Conservation (phyloP, 2,888 invertebrate genomes). For the Chaitophorus viminalis region DNA sequence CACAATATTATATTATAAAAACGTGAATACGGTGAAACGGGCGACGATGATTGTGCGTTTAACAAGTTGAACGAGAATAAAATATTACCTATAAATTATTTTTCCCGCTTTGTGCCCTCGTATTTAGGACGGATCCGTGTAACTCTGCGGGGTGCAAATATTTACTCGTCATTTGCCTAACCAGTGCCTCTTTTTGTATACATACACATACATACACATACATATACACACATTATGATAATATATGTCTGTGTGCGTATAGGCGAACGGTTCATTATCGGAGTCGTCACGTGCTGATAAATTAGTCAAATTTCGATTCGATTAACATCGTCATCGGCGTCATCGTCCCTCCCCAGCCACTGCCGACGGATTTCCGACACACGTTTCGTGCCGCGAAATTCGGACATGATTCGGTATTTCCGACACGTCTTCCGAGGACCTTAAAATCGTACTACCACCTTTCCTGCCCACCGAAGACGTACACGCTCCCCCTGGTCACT, state of each 20-base stretch:
- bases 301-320: constrained; percentile 51
- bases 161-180: constrained; percentile 29
- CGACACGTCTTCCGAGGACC: not conserved
- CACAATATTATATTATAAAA: too few species aligned
- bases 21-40: too few species aligned
- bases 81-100: not conserved
- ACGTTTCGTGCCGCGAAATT: not conserved
- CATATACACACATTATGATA: not conserved
- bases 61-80: not conserved
- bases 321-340: not conserved
- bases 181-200: not conserved
- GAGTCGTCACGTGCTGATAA: constrained; percentile 32
- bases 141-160: not conserved
- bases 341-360: not conserved
- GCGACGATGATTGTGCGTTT: too few species aligned
- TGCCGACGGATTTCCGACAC: not conserved
- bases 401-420: not conserved
- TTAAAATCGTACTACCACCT: not conserved
- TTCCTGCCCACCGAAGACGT: too few species aligned
- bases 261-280: constrained; percentile 22
- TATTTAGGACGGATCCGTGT: too few species aligned
- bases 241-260: not conserved
- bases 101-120: not conserved
- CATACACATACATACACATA: not conserved
- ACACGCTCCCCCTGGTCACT: too few species aligned